Base-by-base conservation (phyloP, 2,888 invertebrate genomes). In the Scaeva pyrastri region DNA sequence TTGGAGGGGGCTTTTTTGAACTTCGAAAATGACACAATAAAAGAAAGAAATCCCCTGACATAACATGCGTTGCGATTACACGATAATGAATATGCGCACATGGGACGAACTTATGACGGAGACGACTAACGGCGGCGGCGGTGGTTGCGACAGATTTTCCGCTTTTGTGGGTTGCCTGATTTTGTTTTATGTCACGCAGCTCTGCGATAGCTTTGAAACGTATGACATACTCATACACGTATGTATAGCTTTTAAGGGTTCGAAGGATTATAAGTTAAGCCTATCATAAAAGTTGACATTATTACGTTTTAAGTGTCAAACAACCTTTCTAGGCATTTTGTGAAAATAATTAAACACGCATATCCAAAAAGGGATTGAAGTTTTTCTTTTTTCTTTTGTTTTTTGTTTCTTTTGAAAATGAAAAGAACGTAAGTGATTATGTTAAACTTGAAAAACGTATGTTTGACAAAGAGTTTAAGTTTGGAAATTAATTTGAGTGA, bases 21-120 rank as follows among this genome's bases (percentile, higher is more conserved):
- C n/a, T 26, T n/a, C 48, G 39, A 64, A 66, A 68, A 68, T 68
- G 73, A 58, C 80, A 58, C 80, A 80, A 80, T 80, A 80, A 72
- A 75, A 71, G 48, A 23, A 75, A 48, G 48, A 50, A 75, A 76
- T 84, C 74, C 79, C 70, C 16, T 36, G 45, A 75, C 64, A 71
- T 81, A 62, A 60, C 76, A 71, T 72, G 77, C 76, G 71, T 56
- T 55, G 3, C 45, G 43, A 58, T 71, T 71, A 52, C 45, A 56
- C 26, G 43, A 58, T 56, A 50, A 71, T 52, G 56, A 58, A 56
- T 58, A 58, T 45, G 56, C 55, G 56, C 71, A 71, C 36, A 55
- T 55, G 16, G 43, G 55, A n/a, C 43, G 7, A 5, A 36, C 58
- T 58, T 31, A 31, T 31, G 45, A 48, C 6, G 7, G 16, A 16